These are phyloP conservation scores for Propithecus perrieri DNA, from an alignment of 2,797 vertebrate genomes.

Conservation along the genomic window DNA sequence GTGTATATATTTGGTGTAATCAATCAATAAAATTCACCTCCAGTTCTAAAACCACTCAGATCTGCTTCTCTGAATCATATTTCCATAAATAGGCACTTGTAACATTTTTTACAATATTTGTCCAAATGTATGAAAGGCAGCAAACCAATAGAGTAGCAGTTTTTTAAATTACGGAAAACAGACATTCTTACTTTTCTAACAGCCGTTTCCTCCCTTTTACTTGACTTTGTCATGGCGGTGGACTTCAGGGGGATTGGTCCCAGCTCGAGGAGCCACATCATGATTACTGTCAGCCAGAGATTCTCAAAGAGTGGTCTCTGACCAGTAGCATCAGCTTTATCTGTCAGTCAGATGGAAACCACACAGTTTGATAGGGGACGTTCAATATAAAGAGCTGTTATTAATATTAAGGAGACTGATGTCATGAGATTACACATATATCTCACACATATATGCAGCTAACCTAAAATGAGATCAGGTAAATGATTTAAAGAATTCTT, in stretches of 20 bases:
- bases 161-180: neutral
- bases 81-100: neutral
- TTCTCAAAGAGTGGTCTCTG: neutral
- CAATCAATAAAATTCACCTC: neutral
- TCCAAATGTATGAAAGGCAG: neutral
- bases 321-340: neutral
- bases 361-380: neutral
- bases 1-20: neutral
- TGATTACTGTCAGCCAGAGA: neutral
- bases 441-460: neutral
- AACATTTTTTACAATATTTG: neutral
- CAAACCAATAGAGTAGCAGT: neutral
- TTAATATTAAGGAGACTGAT: neutral
- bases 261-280: neutral
- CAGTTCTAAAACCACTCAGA: neutral
- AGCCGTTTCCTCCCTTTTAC: neutral
- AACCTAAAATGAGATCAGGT: neutral
- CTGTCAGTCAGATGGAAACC: neutral
- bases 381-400: neutral
- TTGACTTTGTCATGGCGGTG: neutral
- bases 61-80: neutral
- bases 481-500: neutral
- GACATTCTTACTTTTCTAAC: neutral
- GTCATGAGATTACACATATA: neutral
- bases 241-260: neutral